phyloP scores from a whole-genome alignment of 2,113 vertebrate genomes.

The Semnornis frantzii region DNA sequence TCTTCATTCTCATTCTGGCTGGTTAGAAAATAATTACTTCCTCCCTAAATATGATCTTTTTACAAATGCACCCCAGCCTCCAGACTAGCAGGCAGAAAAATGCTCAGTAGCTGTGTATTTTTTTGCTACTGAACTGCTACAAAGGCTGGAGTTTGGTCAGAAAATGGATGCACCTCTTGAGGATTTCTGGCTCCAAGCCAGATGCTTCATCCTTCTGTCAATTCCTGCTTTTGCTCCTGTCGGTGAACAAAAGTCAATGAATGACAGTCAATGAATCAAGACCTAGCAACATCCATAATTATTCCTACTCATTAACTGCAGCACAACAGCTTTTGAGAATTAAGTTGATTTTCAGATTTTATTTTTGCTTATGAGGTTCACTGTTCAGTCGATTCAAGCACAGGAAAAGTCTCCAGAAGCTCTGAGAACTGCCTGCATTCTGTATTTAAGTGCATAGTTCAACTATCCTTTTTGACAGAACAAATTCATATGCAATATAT shows the following conservation, averaged over 20 bases:
- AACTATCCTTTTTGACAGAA: neutral
- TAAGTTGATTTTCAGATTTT: neutral
- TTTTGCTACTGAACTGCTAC: neutral
- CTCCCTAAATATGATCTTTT: neutral
- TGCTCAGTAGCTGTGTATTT: neutral
- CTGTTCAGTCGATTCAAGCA: neutral
- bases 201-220: constrained; percentile 37
- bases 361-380: neutral
- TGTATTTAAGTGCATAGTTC: neutral
- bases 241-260: neutral
- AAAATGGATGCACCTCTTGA: constrained; percentile 34
- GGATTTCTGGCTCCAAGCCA: constrained; percentile 34
- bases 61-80: neutral
- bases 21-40: neutral
- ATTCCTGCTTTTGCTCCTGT: neutral
- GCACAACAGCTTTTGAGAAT: neutral
- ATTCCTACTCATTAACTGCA: neutral
- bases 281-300: neutral
- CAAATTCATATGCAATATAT: neutral
- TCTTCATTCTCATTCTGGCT: neutral
- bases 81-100: neutral
- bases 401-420: neutral
- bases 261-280: neutral
- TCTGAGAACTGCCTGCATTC: neutral
- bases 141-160: neutral